These are phyloP conservation scores for Ophioninae sp. DNA, from an alignment of 2,888 invertebrate genomes.

Conservation along the genomic window DNA sequence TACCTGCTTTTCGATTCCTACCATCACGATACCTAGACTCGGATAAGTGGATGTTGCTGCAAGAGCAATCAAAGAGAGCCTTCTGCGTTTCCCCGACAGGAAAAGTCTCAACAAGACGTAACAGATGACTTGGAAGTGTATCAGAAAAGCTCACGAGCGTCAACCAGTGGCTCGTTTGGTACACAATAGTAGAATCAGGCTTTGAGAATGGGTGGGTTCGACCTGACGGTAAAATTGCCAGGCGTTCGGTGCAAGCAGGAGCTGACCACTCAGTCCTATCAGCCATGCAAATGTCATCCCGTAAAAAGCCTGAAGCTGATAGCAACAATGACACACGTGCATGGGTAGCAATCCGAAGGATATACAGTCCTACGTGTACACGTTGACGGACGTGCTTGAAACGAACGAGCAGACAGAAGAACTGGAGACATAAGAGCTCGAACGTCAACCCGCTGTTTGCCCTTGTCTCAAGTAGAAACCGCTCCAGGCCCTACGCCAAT, in stretches of 20 bases:
- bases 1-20: neutral
- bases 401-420: slow-evolving; percentile 29
- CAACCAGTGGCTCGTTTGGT: slow-evolving; percentile 2
- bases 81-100: neutral
- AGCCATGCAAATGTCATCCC: slow-evolving; percentile 26
- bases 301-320: slow-evolving; percentile 43
- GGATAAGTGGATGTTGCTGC: neutral
- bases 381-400: slow-evolving; percentile 21
- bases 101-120: slow-evolving; percentile 17
- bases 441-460: slow-evolving; percentile 43
- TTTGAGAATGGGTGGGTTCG: slow-evolving; percentile 10
- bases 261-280: slow-evolving; percentile 20
- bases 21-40: neutral
- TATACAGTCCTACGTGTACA: neutral
- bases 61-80: neutral
- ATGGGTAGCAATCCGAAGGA: neutral
- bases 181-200: neutral
- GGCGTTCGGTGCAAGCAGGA: neutral
- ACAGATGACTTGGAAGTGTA: neutral
- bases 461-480: slow-evolving; percentile 62
- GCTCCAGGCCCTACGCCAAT: slow-evolving; percentile 58
- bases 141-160: slow-evolving; percentile 9
- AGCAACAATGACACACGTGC: slow-evolving; percentile 28
- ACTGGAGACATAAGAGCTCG: slow-evolving; percentile 35
- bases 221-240: slow-evolving; percentile 31